phyloP scores from a whole-genome alignment of 2,888 invertebrate genomes.

The Dicyrtoma fusca region DNA sequence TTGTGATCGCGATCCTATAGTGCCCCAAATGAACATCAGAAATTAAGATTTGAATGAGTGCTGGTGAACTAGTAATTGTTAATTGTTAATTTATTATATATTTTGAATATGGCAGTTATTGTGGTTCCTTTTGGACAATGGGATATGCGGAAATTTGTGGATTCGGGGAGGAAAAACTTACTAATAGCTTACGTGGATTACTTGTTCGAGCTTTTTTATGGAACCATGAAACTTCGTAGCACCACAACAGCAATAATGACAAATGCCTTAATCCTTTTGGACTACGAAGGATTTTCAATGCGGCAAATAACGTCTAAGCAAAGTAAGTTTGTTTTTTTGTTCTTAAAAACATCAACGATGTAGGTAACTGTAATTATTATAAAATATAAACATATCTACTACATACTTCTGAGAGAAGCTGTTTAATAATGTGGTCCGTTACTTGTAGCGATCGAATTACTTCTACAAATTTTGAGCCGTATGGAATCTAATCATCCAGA shows the following conservation, averaged over 20 bases:
- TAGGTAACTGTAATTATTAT: too few relatives aligned
- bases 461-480: slow-evolving; percentile 3
- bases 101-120: slow-evolving; percentile 13
- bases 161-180: background rate
- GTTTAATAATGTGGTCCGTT: too few relatives aligned
- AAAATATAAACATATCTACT: too few relatives aligned
- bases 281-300: slow-evolving; percentile 15
- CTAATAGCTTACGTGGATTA: slow-evolving; percentile 6
- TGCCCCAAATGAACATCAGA: too few relatives aligned
- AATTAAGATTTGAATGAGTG: too few relatives aligned
- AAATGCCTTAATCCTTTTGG: slow-evolving; percentile 14
- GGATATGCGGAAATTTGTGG: slow-evolving; percentile 17
- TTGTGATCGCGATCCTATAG: too few relatives aligned
- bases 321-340: slow-evolving; percentile 16
- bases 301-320: slow-evolving; percentile 26
- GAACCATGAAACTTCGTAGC: slow-evolving; percentile 2
- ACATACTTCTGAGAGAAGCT: too few relatives aligned
- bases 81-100: background rate
- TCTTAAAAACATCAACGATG: too few relatives aligned
- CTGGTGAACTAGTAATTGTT: background rate
- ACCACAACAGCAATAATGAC: background rate
- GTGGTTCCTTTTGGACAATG: slow-evolving; percentile 24
- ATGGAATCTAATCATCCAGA: slow-evolving; percentile 19
- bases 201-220: slow-evolving; percentile 4
- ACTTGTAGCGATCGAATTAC: slow-evolving; percentile 28